These are phyloP conservation scores for Corythornis leucogaster DNA, from an alignment of 2,797 vertebrate genomes.

Conservation along the genomic window DNA sequence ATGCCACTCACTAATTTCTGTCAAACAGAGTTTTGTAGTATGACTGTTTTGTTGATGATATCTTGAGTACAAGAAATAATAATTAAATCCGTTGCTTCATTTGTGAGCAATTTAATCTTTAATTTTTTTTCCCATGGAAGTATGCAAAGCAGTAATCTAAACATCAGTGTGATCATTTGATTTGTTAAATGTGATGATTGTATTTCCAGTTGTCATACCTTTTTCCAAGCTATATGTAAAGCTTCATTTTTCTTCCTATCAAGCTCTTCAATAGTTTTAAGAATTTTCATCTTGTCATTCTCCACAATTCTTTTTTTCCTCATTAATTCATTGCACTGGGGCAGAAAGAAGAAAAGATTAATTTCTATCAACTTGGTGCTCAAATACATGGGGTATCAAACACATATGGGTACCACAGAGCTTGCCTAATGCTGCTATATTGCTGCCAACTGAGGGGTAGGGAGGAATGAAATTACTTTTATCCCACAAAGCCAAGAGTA, in stretches of 20 bases:
- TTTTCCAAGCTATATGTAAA: slow-evolving; percentile 93
- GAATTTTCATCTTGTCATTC: slow-evolving; percentile 93
- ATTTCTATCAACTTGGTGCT: not conserved
- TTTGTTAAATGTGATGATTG: not conserved
- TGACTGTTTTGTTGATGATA: not conserved
- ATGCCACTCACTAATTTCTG: not conserved
- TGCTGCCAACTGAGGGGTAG: not conserved
- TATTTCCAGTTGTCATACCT: slow-evolving; percentile 79
- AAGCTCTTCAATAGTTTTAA: slow-evolving; percentile 90
- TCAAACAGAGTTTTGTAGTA: not conserved
- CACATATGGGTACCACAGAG: not conserved
- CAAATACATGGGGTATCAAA: not conserved
- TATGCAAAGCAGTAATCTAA: not conserved
- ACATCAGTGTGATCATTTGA: not conserved
- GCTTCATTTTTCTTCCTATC: slow-evolving; percentile 94
- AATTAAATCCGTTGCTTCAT: not conserved
- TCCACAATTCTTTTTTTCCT: slow-evolving; percentile 95
- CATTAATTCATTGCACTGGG: slow-evolving; percentile 94
- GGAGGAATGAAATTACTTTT: not conserved
- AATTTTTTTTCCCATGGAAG: not conserved
- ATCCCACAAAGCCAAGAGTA: not conserved
- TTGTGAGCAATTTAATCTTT: not conserved
- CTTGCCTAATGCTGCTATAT: not conserved
- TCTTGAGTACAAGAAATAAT: not conserved
- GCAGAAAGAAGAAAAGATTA: slow-evolving; percentile 4